A percentile compares a stretch with the other conserved stretches of the same genome.
These are phyloP conservation scores for Enteromius thamalakanensis DNA, from an alignment of 2,797 vertebrate genomes.

Conservation along the genomic window DNA sequence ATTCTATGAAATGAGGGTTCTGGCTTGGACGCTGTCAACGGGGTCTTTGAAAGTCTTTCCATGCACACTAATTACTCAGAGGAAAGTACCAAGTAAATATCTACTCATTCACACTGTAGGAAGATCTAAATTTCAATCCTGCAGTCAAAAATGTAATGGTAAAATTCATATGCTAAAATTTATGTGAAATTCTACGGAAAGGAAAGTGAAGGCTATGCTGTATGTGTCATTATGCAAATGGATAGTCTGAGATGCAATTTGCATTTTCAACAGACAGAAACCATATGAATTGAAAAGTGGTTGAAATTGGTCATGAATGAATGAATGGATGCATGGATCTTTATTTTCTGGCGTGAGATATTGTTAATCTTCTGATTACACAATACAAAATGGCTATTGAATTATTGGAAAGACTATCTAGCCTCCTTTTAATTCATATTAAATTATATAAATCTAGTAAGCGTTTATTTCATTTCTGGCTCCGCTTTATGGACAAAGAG, in stretches of 20 bases:
- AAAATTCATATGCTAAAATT: background rate
- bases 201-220: background rate
- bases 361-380: background rate
- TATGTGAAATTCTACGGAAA: background rate
- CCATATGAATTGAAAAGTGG: background rate
- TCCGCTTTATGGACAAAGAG: constrained; percentile 11
- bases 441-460: constrained; percentile 2
- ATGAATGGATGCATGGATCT: background rate
- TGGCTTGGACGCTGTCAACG: constrained; percentile 1
- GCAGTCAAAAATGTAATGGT: background rate
- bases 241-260: background rate
- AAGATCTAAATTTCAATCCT: background rate
- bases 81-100: background rate
- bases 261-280: background rate
- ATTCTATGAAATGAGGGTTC: background rate
- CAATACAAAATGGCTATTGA: background rate
- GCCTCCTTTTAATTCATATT: background rate
- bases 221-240: constrained; percentile 27
- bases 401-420: background rate
- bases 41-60: constrained; percentile 38
- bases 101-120: background rate
- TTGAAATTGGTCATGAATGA: background rate
- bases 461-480: background rate
- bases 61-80: constrained; percentile 4
- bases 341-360: background rate